Evolutionary conservation across 2,113 vertebrate genomes (phyloP).

Genomic region (Athene noctua): DNA sequence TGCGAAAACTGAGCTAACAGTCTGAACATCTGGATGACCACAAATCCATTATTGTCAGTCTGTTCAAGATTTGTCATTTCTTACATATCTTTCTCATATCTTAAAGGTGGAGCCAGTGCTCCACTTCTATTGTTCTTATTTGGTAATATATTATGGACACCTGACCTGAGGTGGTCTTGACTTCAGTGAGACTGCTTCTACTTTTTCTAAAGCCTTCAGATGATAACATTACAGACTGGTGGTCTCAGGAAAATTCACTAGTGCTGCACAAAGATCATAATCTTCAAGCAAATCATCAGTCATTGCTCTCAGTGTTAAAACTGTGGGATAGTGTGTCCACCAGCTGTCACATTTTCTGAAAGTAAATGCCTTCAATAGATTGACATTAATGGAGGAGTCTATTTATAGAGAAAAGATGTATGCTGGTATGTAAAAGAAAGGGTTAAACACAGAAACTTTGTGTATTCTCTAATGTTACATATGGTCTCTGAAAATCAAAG

Average conservation of each 20-base stretch:
- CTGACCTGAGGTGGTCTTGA: background rate
- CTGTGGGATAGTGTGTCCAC: too few relatives aligned
- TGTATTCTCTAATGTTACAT: background rate
- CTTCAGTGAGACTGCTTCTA: background rate
- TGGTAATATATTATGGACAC: background rate
- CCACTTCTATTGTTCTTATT: background rate
- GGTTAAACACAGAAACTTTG: background rate
- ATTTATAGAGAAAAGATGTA: background rate
- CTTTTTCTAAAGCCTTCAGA: background rate
- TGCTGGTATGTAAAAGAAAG: background rate
- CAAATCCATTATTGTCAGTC: background rate
- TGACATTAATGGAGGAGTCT: background rate
- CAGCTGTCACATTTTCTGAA: background rate
- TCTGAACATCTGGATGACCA: background rate
- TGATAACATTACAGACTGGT: background rate
- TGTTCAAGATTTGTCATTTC: background rate
- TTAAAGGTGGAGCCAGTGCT: background rate
- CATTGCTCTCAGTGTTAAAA: background rate
- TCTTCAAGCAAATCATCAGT: background rate
- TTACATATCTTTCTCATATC: background rate
- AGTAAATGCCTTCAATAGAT: background rate
- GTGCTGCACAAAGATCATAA: background rate
- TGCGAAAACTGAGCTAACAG: background rate
- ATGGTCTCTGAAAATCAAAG: conserved; percentile 34
- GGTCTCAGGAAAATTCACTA: background rate